Evolutionary conservation across 2,113 vertebrate genomes (phyloP).

Genomic region (Arvicanthis niloticus): DNA sequence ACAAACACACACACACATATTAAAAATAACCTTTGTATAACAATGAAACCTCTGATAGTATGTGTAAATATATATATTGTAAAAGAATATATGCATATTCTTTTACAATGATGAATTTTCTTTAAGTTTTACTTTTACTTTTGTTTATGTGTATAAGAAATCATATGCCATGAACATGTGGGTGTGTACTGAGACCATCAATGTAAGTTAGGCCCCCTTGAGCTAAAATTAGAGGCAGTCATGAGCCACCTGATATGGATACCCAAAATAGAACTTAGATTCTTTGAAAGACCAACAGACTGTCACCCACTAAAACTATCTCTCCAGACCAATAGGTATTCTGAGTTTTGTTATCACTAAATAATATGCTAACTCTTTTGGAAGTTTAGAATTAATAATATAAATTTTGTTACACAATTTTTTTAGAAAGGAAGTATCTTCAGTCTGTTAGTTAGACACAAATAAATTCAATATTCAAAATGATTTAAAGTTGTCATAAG

Average conservation of each 20-base stretch:
- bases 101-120: neutral
- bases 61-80: neutral
- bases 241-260: too few species aligned
- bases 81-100: too few species aligned
- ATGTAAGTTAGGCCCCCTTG: fast-evolving
- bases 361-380: neutral
- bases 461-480: neutral
- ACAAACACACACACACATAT: neutral
- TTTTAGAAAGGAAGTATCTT: neutral
- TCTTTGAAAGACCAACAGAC: neutral
- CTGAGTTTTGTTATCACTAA: neutral
- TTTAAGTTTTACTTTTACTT: neutral
- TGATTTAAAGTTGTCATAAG: neutral
- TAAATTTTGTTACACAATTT: neutral
- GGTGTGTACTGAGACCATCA: neutral
- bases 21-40: neutral
- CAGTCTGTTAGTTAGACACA: neutral
- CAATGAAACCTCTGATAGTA: neutral
- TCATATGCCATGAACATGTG: neutral
- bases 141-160: neutral
- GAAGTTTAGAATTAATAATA: neutral
- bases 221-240: neutral
- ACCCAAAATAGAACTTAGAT: neutral
- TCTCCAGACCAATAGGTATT: neutral
- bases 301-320: neutral